Evolutionary conservation across 2,113 vertebrate species (phyloP).

Genomic region (Rhagologus leucostigma): DNA sequence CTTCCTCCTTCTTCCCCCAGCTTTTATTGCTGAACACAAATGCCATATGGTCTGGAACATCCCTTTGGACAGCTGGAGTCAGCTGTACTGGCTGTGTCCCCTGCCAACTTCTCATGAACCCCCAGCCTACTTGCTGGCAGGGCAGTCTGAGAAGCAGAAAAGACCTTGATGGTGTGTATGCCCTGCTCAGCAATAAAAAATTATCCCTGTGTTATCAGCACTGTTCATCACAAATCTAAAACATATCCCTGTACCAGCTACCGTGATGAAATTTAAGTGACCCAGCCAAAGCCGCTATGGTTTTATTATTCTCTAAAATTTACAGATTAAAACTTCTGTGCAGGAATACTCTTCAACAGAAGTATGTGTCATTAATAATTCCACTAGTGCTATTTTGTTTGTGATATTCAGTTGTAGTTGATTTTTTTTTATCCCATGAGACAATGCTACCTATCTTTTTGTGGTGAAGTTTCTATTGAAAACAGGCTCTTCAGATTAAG

Average conservation of each 20-base stretch:
- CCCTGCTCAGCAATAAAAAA: background rate
- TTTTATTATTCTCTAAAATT: background rate
- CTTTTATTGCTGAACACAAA: background rate
- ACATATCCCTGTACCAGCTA: background rate
- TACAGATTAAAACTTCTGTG: background rate
- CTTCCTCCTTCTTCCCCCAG: background rate
- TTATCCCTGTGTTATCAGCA: background rate
- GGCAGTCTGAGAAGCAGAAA: background rate
- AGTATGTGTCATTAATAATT: background rate
- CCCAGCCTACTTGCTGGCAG: fast-evolving
- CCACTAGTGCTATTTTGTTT: background rate
- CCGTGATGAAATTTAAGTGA: background rate
- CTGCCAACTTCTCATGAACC: background rate
- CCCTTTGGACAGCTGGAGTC: background rate
- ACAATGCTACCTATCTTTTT: background rate
- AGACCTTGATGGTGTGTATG: background rate
- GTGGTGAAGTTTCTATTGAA: background rate
- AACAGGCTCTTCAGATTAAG: background rate
- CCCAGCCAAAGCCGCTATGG: background rate
- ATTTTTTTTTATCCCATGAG: background rate
- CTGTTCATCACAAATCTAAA: background rate
- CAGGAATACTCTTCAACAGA: background rate
- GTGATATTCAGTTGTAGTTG: background rate
- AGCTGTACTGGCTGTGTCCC: background rate
- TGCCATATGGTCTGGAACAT: background rate